Percentiles rank a stretch among this genome's conserved stretches.
Conservation (phyloP, 2,888 invertebrate species). For the Eristalinus aeneus region DNA sequence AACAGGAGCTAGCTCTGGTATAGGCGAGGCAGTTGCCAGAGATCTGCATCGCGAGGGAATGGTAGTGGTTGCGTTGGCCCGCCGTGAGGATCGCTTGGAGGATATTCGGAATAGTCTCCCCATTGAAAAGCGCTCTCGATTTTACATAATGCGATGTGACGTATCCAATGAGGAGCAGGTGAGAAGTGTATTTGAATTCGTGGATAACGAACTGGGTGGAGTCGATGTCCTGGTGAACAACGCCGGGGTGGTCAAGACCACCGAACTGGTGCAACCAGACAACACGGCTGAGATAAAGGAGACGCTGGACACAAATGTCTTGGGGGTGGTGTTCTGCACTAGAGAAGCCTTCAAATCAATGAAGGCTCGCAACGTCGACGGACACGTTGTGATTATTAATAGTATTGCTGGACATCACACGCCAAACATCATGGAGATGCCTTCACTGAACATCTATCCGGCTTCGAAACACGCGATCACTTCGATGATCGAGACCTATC, state of each 20-base stretch:
- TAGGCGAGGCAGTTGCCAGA: slow-evolving; percentile 57
- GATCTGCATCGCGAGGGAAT: slow-evolving; percentile 52
- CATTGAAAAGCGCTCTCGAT: slow-evolving; percentile 70
- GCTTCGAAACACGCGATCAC: slow-evolving; percentile 79
- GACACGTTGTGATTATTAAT: slow-evolving; percentile 82
- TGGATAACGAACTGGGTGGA: slow-evolving; percentile 81
- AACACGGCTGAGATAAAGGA: slow-evolving; percentile 74
- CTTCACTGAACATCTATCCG: slow-evolving; percentile 76
- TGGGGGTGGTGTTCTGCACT: slow-evolving; percentile 81
- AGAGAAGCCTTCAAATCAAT: slow-evolving; percentile 81
- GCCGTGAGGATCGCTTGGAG: slow-evolving; percentile 48
- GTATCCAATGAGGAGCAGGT: slow-evolving; percentile 82
- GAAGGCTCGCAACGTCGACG: slow-evolving; percentile 79
- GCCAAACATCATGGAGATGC: slow-evolving; percentile 72
- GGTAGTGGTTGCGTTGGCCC: slow-evolving; percentile 54
- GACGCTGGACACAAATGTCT: slow-evolving; percentile 81
- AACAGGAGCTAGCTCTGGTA: slow-evolving; percentile 65
- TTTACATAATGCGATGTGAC: slow-evolving; percentile 81
- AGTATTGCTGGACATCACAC: slow-evolving; percentile 77
- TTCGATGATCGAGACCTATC: slow-evolving; percentile 77
- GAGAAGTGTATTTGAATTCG: slow-evolving; percentile 81
- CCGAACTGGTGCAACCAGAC: slow-evolving; percentile 49
- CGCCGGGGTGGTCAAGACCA: slow-evolving; percentile 77
- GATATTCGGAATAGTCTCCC: slow-evolving; percentile 50
- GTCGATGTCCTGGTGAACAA: slow-evolving; percentile 84